A percentile compares a stretch with the other conserved stretches of the same genome.
Conservation (phyloP, 2,797 vertebrate genomes). For the Sylvilagus floridanus region DNA sequence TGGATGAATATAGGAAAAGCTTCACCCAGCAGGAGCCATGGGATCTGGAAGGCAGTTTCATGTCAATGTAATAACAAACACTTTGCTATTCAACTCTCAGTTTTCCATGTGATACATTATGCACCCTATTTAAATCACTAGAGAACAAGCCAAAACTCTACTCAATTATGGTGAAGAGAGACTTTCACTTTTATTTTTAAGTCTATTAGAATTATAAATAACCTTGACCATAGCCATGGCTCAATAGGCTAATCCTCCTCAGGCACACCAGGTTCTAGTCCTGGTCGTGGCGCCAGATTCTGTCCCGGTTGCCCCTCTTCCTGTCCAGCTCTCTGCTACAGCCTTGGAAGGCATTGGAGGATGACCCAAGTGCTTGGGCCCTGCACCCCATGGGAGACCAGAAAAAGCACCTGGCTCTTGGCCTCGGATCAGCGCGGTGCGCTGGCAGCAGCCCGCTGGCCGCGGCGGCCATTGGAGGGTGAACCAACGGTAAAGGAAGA, state of each 20-base stretch:
- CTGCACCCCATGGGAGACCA: too few species aligned
- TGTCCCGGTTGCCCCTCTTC: too few species aligned
- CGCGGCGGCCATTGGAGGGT: too few species aligned
- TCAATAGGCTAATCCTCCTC: too few species aligned
- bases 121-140: slow-evolving; percentile 38
- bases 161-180: slow-evolving; percentile 21
- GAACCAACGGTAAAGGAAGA: too few species aligned
- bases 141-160: neutral
- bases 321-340: too few species aligned
- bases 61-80: neutral
- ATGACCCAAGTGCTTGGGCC: too few species aligned
- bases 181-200: slow-evolving; percentile 49
- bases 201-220: slow-evolving; percentile 60
- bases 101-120: neutral
- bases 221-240: neutral
- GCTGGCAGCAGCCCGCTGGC: rapidly evolving
- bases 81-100: neutral
- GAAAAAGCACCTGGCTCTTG: too few species aligned
- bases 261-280: too few species aligned
- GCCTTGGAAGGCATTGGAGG: too few species aligned
- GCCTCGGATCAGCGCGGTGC: too few species aligned
- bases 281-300: too few species aligned
- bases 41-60: neutral
- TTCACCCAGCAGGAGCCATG: neutral
- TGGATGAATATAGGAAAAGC: neutral